Conservation (phyloP, 2,797 vertebrate genomes). For the Pseudochirops cupreus region DNA sequence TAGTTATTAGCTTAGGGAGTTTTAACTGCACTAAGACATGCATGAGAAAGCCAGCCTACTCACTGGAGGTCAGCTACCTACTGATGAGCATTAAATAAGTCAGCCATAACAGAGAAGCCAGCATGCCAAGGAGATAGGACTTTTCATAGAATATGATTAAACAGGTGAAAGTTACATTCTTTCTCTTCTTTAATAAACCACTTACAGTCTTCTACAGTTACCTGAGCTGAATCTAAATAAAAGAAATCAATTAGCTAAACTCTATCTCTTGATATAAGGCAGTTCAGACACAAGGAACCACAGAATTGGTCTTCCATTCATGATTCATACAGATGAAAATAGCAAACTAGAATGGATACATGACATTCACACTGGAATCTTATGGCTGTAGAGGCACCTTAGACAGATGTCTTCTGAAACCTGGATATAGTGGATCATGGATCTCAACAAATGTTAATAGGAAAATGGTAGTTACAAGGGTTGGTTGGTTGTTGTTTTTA, state of each 20-base stretch:
- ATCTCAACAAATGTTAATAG: slow-evolving; percentile 14
- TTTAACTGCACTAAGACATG: slow-evolving; percentile 63
- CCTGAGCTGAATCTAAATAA: slow-evolving; percentile 47
- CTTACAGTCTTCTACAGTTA: slow-evolving; percentile 39
- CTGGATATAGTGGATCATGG: neutral
- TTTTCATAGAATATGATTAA: neutral
- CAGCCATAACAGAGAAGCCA: slow-evolving; percentile 61
- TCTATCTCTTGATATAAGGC: neutral
- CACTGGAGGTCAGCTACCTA: neutral
- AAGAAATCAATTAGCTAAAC: slow-evolving; percentile 32
- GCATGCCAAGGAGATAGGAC: neutral
- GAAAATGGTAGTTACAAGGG: neutral
- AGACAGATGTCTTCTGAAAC: slow-evolving; percentile 14
- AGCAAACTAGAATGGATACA: slow-evolving; percentile 43
- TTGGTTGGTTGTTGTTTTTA: neutral
- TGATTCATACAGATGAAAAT: slow-evolving; percentile 9
- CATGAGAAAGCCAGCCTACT: slow-evolving; percentile 51
- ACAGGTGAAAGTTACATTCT: slow-evolving; percentile 44
- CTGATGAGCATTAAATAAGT: slow-evolving; percentile 31
- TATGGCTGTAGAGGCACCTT: slow-evolving; percentile 10
- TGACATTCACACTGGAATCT: neutral
- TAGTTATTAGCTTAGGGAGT: slow-evolving; percentile 54
- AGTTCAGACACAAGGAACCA: slow-evolving; percentile 11
- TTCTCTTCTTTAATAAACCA: slow-evolving; percentile 49
- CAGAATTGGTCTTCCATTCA: neutral